Base-by-base conservation (phyloP, 2,888 invertebrate species). In the Pogonocherus hispidulus region DNA sequence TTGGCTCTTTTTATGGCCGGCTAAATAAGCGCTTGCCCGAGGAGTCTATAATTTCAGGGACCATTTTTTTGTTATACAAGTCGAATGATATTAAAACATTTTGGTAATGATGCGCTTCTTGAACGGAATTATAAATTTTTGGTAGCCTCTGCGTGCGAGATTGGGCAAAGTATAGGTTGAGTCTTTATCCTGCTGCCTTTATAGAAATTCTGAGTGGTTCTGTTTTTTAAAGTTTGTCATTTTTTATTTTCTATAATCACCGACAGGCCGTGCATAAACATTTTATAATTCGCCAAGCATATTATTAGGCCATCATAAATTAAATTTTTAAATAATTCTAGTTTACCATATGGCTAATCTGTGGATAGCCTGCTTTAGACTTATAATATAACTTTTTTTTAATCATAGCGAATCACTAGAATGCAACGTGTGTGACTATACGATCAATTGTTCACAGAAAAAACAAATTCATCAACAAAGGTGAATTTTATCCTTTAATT, bases 61-160 rank as follows among this genome's bases (percentile, higher is more conserved):
- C 74, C 71, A 63, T 71, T 76, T 74, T 74, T 41, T 9, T 75
- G 65, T 68, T 70, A 62, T 63, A 59, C 66, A 70, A 67, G 49
- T 67, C 47, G 69, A 73, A 70, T 73, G 72, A 75, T 73, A 73
- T 75, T 75, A 75, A 75, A 73, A 75, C 72, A 71, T 66, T 66
- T 69, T 63, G 47, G 68, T 73, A 73, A 73, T 73, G 64, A 73
- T 71, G 63, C 27, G 68, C 60, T 65, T 66, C 67, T 66, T 56
- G 64, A 63, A 47, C 47, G 57, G 69, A 70, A 72, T 70, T 73
- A 72, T 73, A 64, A 67, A 73, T 72, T 68, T 70, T 71, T 72
- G 68, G 66, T 71, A 68, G 68, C 63, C 66, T 62, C 63, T 63
- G 51, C 32, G 32, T 32, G 11, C 32, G 3, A 32, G 32, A 32